Percentiles rank a stretch among this genome's conserved stretches.
Evolutionary conservation across 92 coral and sea anemone genomes (phyloP).

Genomic region (Siderastrea siderea): DNA sequence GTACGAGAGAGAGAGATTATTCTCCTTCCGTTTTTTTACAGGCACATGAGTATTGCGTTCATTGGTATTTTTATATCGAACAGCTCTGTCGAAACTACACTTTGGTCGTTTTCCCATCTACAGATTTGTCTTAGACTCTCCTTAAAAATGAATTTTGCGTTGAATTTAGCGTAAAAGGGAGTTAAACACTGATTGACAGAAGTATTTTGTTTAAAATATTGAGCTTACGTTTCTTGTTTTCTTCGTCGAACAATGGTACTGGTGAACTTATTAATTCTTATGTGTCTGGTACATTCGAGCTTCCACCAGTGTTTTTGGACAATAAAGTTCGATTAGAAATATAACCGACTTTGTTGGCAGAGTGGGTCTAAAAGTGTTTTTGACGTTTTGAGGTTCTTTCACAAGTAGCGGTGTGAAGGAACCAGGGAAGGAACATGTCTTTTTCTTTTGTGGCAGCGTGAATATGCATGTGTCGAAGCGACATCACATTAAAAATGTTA

Average conservation of each 20-base stretch:
- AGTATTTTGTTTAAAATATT: slow-evolving; percentile 16
- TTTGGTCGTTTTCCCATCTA: background rate
- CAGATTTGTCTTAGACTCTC: background rate
- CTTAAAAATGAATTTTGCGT: background rate
- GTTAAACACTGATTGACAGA: background rate
- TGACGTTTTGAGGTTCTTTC: background rate
- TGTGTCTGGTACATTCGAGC: slow-evolving; percentile 15
- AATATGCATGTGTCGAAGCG: slow-evolving; percentile 2
- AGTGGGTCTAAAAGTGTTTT: background rate
- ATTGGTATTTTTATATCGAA: background rate
- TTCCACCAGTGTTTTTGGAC: background rate
- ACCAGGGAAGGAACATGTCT: background rate
- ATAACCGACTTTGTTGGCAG: background rate
- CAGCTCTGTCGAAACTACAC: background rate
- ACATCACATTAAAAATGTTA: too few relatives aligned
- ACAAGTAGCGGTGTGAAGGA: background rate
- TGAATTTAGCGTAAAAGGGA: background rate
- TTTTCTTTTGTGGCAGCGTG: slow-evolving; percentile 3
- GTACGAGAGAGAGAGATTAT: background rate
- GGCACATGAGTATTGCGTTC: slow-evolving; percentile 7
- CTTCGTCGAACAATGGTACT: background rate
- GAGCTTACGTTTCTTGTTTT: background rate
- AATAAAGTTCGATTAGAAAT: background rate
- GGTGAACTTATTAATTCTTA: background rate
- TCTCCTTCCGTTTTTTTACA: background rate